Percentiles rank a stretch among this genome's conserved stretches.
These are phyloP conservation scores for Eupithecia tripunctaria DNA, from an alignment of 2,888 invertebrate genomes.

Conservation along the genomic window DNA sequence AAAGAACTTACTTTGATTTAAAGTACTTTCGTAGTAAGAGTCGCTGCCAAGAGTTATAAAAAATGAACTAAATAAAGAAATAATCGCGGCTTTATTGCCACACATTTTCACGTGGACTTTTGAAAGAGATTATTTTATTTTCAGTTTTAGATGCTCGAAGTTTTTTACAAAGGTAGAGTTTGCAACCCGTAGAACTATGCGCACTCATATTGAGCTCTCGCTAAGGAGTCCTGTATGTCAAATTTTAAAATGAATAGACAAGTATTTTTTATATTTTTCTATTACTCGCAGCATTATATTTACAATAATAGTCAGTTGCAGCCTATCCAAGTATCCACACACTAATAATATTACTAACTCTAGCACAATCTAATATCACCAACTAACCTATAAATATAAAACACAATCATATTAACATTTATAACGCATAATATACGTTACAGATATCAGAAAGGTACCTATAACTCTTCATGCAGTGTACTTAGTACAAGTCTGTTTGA, in stretches of 20 bases:
- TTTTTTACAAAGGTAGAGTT: too few relatives aligned
- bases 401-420: conserved; percentile 38
- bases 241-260: too few relatives aligned
- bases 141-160: neutral
- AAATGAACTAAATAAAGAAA: too few relatives aligned
- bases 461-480: conserved; percentile 62
- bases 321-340: neutral
- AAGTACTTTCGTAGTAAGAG: neutral
- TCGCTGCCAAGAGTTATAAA: neutral
- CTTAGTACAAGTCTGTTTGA: conserved; percentile 70
- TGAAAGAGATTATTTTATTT: neutral
- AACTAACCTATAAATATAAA: neutral
- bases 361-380: neutral
- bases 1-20: neutral
- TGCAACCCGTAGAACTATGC: too few relatives aligned
- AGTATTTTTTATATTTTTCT: neutral
- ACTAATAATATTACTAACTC: neutral
- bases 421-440: conserved; percentile 48
- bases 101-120: neutral
- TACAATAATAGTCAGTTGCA: neutral
- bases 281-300: too few relatives aligned
- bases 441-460: conserved; percentile 56
- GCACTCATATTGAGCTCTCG: too few relatives aligned
- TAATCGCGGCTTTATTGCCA: neutral
- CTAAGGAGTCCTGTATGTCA: too few relatives aligned